phyloP scores from a whole-genome alignment of 2,888 invertebrate species.

The Amiota communis region DNA sequence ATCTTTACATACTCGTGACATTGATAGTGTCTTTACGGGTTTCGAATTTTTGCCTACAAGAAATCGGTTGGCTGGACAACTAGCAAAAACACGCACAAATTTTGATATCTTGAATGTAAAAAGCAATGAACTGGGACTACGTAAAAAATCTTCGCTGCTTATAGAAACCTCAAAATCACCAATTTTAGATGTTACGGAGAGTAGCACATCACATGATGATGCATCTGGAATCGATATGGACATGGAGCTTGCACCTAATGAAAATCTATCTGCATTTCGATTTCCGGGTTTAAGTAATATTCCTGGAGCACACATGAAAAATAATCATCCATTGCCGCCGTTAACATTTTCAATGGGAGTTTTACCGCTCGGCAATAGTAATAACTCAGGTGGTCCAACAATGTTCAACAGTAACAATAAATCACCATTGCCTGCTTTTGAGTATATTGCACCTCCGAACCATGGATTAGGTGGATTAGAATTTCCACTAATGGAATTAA shows the following conservation, averaged over 20 bases:
- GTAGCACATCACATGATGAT: slow-evolving; percentile 49
- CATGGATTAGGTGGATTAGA: slow-evolving; percentile 54
- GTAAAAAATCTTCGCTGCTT: not conserved
- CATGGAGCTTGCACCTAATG: slow-evolving; percentile 43
- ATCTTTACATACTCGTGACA: not conserved
- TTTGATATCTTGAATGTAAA: not conserved
- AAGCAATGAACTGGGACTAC: not conserved
- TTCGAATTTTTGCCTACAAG: not conserved
- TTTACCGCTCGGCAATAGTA: slow-evolving; percentile 42
- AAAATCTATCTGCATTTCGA: slow-evolving; percentile 29
- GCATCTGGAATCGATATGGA: slow-evolving; percentile 42
- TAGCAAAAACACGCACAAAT: not conserved
- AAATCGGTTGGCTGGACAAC: not conserved
- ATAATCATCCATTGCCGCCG: slow-evolving; percentile 41
- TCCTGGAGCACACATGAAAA: slow-evolving; percentile 34
- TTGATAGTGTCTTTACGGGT: not conserved
- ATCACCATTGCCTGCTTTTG: slow-evolving; percentile 62
- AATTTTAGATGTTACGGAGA: slow-evolving; percentile 66
- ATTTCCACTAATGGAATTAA: slow-evolving; percentile 68
- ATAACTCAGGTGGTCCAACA: not conserved
- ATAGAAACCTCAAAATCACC: slow-evolving; percentile 55
- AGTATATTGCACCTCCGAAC: slow-evolving; percentile 62
- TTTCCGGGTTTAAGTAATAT: slow-evolving; percentile 27
- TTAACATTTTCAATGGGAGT: slow-evolving; percentile 49
- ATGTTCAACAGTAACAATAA: slow-evolving; percentile 20